phyloP scores from a whole-genome alignment of 2,113 vertebrate species.

The Trogon melanurus region DNA sequence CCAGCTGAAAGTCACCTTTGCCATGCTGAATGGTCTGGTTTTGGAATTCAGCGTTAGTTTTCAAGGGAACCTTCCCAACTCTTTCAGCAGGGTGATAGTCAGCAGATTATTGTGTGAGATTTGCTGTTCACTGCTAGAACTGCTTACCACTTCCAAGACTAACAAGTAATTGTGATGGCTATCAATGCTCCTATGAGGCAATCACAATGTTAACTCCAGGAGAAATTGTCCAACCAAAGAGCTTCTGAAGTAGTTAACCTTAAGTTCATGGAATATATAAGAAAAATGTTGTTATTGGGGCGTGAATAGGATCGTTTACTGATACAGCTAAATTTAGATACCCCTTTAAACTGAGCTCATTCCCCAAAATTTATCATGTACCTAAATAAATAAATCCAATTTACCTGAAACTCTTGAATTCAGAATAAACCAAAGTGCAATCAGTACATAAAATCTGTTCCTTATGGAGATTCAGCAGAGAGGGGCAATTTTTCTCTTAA shows the following conservation, averaged over 20 bases:
- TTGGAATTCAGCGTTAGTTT: not conserved
- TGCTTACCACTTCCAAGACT: not conserved
- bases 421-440: not conserved
- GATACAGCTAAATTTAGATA: not conserved
- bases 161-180: constrained; percentile 6
- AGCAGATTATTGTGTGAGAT: not conserved
- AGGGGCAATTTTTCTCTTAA: not conserved
- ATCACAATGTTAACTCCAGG: not conserved
- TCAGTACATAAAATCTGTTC: not conserved
- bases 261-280: not conserved
- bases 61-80: not conserved
- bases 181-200: not conserved
- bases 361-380: not conserved
- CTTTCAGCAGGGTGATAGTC: not conserved
- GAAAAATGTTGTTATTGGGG: not conserved
- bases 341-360: not conserved
- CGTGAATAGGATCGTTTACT: not conserved
- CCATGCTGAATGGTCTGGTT: not conserved
- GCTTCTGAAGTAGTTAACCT: not conserved
- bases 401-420: not conserved
- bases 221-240: not conserved
- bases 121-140: not conserved
- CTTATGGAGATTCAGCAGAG: not conserved
- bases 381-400: not conserved
- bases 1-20: not conserved